Percentiles rank a stretch among this genome's conserved stretches.
Evolutionary conservation across 2,888 invertebrate species (phyloP).

Genomic region (Drosophila fulvimacula): DNA sequence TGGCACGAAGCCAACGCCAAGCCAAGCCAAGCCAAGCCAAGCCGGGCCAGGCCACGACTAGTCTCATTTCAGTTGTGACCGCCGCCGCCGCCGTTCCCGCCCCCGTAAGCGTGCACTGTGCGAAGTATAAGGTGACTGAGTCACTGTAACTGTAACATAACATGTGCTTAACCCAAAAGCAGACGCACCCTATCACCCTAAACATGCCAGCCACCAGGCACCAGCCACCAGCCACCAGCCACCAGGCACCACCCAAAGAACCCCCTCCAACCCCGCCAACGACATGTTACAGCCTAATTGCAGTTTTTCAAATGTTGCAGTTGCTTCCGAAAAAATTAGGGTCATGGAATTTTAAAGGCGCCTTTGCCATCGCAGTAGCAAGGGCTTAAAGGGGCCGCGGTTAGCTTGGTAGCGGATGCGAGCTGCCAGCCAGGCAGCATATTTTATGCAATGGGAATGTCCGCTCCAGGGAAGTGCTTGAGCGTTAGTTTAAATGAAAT

Average conservation of each 20-base stretch:
- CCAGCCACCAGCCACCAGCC: background rate
- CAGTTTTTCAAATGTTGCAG: conserved; percentile 70
- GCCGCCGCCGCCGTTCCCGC: conserved; percentile 4
- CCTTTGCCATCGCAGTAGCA: conserved; percentile 43
- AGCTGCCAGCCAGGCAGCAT: conserved; percentile 11
- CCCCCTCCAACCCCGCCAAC: conserved; percentile 18
- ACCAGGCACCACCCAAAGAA: background rate
- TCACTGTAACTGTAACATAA: conserved; percentile 59
- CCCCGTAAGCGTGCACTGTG: conserved; percentile 35
- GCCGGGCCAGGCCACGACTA: conserved; percentile 4
- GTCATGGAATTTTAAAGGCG: conserved; percentile 68
- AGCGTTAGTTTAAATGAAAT: conserved; percentile 44
- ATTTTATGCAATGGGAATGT: conserved; percentile 34
- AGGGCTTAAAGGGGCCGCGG: conserved; percentile 44
- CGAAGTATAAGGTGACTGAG: conserved; percentile 52
- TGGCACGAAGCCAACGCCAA: conserved; percentile 16
- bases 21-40: background rate
- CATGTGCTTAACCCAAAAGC: conserved; percentile 72
- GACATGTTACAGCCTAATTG: conserved; percentile 67
- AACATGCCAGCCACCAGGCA: conserved; percentile 5
- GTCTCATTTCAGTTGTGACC: conserved; percentile 52
- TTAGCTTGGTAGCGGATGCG: conserved; percentile 28
- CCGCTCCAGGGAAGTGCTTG: conserved; percentile 44
- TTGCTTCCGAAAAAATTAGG: conserved; percentile 73
- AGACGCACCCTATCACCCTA: conserved; percentile 42